Base-by-base conservation (phyloP, 2,797 vertebrate genomes). In the Gastrophryne carolinensis region DNA sequence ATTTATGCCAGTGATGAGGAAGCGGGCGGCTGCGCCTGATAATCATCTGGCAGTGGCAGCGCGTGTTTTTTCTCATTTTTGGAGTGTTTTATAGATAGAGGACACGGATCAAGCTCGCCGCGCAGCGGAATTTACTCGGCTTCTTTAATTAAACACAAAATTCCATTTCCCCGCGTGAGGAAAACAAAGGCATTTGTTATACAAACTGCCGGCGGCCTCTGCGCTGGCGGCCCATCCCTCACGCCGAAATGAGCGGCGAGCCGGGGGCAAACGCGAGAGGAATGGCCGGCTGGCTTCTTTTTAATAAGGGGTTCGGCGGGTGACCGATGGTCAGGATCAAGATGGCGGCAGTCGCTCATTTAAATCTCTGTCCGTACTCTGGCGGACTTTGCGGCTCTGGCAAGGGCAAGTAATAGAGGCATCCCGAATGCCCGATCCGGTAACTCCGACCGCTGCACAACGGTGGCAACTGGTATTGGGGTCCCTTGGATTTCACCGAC, bases 81-180 rank as follows among this genome's bases (percentile, higher is more conserved):
- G 37, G 37, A 4, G 37, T 41, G 13, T 6, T 4, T 1, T 37
- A 41, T 41, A 41, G 37, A 41, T 15, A n/a, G 13, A 44, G 39
- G 39, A 17, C 17, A 44, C 23, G 11, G 21, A 21, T 21, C 15
- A 52, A 21, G 2, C 23, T 52, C 24, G 9, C 3, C 32, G 30
- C 3, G n/a, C 30, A 34, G 29, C 34, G 19, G 5, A 49, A 65
- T 65, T 69, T 56, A 39, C 53, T 58, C 19, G 3, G 8, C 32
- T 50, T 19, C 23, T 37, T 62, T 72, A 62, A 72, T 72, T 72
- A 72, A 72, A 52, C n/a, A 50, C n/a, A 50, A 29, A 72, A 61
- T 72, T 34, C 37, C 50, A 54, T 23, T 69, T 58, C n/a, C 17
- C 37, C 27, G 19, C 29, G 62, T 50, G 39, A 72, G 56, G 32